Conservation (phyloP, 1,140 invertebrate genomes). For the Bombus turneri region DNA sequence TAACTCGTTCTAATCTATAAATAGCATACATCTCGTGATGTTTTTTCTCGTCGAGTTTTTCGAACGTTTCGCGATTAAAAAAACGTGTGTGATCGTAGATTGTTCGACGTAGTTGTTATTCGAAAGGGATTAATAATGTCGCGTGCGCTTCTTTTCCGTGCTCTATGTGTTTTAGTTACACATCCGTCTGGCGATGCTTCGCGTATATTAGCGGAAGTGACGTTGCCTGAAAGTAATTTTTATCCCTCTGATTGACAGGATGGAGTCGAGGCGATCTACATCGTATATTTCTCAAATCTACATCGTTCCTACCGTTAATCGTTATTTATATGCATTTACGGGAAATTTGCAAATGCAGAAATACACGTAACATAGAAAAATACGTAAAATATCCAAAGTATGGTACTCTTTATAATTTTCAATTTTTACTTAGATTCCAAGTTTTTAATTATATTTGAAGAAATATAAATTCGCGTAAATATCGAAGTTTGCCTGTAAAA, state of each 20-base stretch:
- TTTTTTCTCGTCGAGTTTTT: conserved; percentile 47
- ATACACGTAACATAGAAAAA: not conserved
- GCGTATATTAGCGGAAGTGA: conserved; percentile 37
- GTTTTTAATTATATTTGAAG: not conserved
- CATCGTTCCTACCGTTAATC: not conserved
- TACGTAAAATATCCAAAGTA: not conserved
- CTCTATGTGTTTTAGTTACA: conserved; percentile 52
- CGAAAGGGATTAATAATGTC: conserved; percentile 20
- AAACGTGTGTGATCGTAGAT: conserved; percentile 39
- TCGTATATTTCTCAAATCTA: not conserved
- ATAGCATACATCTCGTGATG: conserved; percentile 33
- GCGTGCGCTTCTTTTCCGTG: conserved; percentile 45
- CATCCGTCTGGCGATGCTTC: conserved; percentile 43
- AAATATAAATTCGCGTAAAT: not conserved
- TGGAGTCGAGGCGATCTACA: not conserved
- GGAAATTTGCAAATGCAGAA: no score
- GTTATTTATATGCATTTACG: not conserved
- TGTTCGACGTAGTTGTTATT: conserved; percentile 53
- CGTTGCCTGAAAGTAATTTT: conserved; percentile 20
- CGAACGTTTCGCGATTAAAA: conserved; percentile 31
- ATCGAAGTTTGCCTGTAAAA: no score
- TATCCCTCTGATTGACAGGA: not conserved
- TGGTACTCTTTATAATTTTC: not conserved
- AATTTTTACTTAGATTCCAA: not conserved
- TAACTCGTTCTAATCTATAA: conserved; percentile 20